Conservation (phyloP, 2,888 invertebrate genomes). For the Scrobipalpa costella region DNA sequence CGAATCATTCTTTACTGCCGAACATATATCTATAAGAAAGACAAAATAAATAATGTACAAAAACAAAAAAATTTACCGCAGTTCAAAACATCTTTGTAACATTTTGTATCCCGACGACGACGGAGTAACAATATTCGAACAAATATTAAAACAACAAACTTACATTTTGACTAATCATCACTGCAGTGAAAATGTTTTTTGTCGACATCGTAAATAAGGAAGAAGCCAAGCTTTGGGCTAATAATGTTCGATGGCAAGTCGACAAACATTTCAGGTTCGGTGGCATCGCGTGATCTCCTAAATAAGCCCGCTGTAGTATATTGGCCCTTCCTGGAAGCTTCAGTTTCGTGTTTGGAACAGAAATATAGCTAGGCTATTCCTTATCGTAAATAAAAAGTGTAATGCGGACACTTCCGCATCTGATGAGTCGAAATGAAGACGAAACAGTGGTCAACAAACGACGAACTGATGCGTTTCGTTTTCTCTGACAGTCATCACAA, state of each 20-base stretch:
- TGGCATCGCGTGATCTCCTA: constrained; percentile 70
- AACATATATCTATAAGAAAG: no score
- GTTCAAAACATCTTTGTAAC: neutral
- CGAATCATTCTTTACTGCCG: no score
- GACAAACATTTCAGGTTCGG: constrained; percentile 47
- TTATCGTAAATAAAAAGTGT: neutral
- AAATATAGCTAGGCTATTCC: constrained; percentile 19
- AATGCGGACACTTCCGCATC: no score
- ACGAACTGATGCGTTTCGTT: no score
- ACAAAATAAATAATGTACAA: no score
- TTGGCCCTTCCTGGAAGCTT: constrained; percentile 61
- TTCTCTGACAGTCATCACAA: no score
- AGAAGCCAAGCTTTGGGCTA: neutral
- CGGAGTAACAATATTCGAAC: neutral
- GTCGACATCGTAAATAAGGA: constrained; percentile 3
- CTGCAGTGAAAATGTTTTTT: neutral
- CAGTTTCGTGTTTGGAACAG: constrained; percentile 37
- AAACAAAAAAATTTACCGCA: no score
- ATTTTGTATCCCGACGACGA: neutral
- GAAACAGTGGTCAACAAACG: no score
- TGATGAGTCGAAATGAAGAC: no score
- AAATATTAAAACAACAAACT: constrained; percentile 3
- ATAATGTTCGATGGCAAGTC: constrained; percentile 39
- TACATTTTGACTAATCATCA: neutral
- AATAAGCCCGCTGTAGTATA: constrained; percentile 61